Base-by-base conservation (phyloP, 2,797 vertebrate species). In the Microchirus variegatus region DNA sequence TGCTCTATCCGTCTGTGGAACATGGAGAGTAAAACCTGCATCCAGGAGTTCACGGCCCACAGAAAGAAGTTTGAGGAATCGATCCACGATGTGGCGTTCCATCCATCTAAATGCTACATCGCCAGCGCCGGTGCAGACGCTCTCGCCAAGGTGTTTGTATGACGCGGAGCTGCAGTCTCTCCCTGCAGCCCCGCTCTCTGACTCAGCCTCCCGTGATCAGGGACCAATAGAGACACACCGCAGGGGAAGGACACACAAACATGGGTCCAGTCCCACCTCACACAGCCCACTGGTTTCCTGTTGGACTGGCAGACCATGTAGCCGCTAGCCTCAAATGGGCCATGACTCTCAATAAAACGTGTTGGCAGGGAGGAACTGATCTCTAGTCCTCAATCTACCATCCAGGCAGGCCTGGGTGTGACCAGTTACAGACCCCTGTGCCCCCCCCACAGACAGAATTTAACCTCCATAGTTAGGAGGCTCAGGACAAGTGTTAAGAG, bases 121-220 rank as follows among this genome's bases (percentile, higher is more conserved):
- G 97, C 97, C 86, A 99, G 97, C 68, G 97, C 97, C 48, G 97
- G 97, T 70, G 96, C 97, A 3, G 97, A 99, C 17, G 96, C 97
- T 38, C 94, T 99, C 70, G 97, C 97, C 70, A 99, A 99, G 93
- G 97, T 99, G 86, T 99, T 99, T 60, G 97, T 99, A 99, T 99
- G 97, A 99, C 93, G 88, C 59, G 86, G 83, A 88, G 86, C 62
- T 62, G 60, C 70, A n/a, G 10, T 56, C 45, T 73, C 61, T 63
- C 74, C 75, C 78, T 49, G 78, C 79, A 68, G 85, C 82, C 62
- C 89, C 70, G 77, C 81, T 56, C 80, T 74, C 73, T 75, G 78
- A 86, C 79, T 67, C 86, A 48, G 73, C 79, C 87, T 87, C 84
- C 86, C 67, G 19, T 22, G 61, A 84, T 81, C 84, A 84, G 85